A percentile compares a stretch with the other conserved stretches of the same genome.
Evolutionary conservation across 2,797 vertebrate species (phyloP).

Genomic region (Cirrhinus mrigala): DNA sequence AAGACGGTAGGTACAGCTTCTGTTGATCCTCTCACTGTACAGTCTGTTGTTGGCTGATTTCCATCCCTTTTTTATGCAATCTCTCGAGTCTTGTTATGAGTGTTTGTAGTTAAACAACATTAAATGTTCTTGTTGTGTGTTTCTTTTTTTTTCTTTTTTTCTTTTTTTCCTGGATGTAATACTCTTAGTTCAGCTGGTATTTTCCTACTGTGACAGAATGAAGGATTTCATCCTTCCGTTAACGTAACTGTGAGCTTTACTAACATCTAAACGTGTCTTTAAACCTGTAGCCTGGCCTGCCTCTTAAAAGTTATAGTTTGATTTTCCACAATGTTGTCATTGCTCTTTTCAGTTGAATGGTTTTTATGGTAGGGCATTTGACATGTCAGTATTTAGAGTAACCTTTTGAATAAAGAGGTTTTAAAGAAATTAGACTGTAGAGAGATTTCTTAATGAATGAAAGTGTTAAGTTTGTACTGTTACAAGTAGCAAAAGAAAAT

Average conservation of each 20-base stretch:
- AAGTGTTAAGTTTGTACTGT: conserved; percentile 14
- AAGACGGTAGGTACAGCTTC: conserved; percentile 59
- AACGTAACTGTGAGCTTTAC: conserved; percentile 60
- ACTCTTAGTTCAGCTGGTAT: conserved; percentile 49
- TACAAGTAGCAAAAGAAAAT: neutral
- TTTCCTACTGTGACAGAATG: conserved; percentile 60
- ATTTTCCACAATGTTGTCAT: conserved; percentile 49
- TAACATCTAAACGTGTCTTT: conserved; percentile 54
- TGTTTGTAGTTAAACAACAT: conserved; percentile 52
- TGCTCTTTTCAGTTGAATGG: conserved; percentile 44
- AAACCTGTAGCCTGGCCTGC: conserved; percentile 11
- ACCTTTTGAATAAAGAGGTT: conserved; percentile 70
- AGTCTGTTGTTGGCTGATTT: conserved; percentile 48
- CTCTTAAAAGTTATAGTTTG: conserved; percentile 18
- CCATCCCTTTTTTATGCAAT: conserved; percentile 31
- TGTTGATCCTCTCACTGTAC: conserved; percentile 64
- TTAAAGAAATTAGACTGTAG: conserved; percentile 61
- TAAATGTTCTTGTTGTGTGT: conserved; percentile 32
- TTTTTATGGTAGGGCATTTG: conserved; percentile 57
- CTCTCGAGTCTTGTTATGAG: conserved; percentile 53
- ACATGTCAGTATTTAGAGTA: conserved; percentile 63
- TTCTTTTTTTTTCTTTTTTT: conserved; percentile 50
- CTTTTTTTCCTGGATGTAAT: conserved; percentile 61
- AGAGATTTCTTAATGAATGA: conserved; percentile 57
- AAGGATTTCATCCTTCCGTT: conserved; percentile 53